A percentile compares a stretch with the other conserved stretches of the same genome.
phyloP scores from a whole-genome alignment of 1,140 invertebrate species.

The Cryptotermes secundus region DNA sequence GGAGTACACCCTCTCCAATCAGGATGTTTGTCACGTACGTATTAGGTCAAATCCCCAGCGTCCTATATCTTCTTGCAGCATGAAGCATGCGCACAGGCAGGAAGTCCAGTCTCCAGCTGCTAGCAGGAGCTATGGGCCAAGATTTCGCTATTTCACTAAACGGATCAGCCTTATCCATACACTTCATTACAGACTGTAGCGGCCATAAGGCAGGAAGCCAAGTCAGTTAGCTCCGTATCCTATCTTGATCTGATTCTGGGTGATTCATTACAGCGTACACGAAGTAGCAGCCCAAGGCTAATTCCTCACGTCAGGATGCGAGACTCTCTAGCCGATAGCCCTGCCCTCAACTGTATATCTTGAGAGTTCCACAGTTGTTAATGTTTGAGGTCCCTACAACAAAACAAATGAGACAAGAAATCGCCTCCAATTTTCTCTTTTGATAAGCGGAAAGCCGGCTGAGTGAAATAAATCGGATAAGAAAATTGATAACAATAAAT shows the following conservation, averaged over 20 bases:
- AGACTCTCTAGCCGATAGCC: neutral
- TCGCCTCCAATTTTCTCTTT: neutral
- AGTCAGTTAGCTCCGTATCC: neutral
- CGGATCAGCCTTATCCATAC: neutral
- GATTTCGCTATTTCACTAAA: constrained; percentile 1
- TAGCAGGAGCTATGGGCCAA: neutral
- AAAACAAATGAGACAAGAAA: neutral
- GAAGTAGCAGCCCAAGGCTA: constrained; percentile 19
- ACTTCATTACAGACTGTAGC: neutral
- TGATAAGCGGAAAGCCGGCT: neutral
- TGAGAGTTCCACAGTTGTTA: neutral
- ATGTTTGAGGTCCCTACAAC: neutral
- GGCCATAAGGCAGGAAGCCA: neutral
- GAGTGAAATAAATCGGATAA: neutral
- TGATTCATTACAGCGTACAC: constrained; percentile 21
- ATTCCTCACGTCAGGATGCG: constrained; percentile 22
- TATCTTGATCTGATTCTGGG: constrained; percentile 13
- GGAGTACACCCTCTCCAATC: no score
- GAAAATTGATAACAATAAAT: neutral
- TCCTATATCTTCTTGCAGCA: neutral
- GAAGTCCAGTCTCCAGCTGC: neutral
- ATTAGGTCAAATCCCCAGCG: no score
- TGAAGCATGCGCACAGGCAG: neutral
- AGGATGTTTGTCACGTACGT: no score
- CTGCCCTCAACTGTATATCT: neutral